Evolutionary conservation across 2,113 vertebrate genomes (phyloP), one percentile per base, ranked within the genome.

Genomic region (Etheostoma cragini): DNA sequence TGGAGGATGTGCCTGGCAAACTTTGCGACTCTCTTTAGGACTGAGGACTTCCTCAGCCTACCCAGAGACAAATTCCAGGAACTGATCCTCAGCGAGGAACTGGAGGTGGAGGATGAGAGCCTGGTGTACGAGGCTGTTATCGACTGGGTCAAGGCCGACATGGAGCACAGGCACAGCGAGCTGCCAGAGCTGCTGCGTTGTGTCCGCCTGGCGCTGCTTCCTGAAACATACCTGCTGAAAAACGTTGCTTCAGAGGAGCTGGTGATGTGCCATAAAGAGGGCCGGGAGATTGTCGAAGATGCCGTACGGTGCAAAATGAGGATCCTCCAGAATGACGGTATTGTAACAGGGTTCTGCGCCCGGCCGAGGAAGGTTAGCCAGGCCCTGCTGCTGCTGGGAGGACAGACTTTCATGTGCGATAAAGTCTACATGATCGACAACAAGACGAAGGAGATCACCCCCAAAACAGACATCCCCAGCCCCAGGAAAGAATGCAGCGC

Each of bases 351-450:
- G 13, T 96, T 96, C 89, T 96, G 96, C 14, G 96, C 96, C 3
- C 91, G 93, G n/a, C 96, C 96, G 2, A 84, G 96, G 6, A 96
- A 96, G 79, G 95, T 96, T 24, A 96, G 94, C 89, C 96, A 97
- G 76, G 95, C 95, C 12, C 90, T 97, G 66, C 88, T 97, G 62
- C 95, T 97, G 52, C 92, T 97, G 54, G 96, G 96, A 6, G 96
- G 96, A 7, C 96, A 96, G 85, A 97, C 95, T 0, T 96, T 97
- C 81, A 96, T 96, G 96, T 96, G 96, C 15, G 96, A 97, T 83
- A 96, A 96, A 87, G 93, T 97, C n/a, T 97, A 96, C 82, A 88
- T 95, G 88, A 96, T 97, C 0, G 96, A 97, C 84, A 94, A 95
- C 83, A 96, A 96, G 87, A 94, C 95, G 11, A 96, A 96, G 72